Percentiles rank a stretch among this genome's conserved stretches.
phyloP scores from a whole-genome alignment of 2,888 invertebrate species.

The Agrilus biguttatus region DNA sequence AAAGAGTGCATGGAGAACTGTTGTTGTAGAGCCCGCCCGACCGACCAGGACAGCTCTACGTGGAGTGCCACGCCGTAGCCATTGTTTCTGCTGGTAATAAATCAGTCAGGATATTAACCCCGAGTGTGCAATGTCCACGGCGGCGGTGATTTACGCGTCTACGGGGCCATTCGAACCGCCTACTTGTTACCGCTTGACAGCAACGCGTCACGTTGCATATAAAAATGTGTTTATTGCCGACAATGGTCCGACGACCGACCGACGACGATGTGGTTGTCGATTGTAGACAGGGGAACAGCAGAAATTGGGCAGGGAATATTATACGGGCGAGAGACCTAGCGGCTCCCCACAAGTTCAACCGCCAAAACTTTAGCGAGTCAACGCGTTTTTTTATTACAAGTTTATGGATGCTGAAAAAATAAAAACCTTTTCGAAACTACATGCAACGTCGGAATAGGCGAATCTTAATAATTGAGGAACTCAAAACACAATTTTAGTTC shows the following conservation, averaged over 20 bases:
- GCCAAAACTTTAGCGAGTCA: too few species aligned
- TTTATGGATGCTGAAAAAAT: too few species aligned
- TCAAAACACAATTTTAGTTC: too few species aligned
- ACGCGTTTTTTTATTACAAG: too few species aligned
- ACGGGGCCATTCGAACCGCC: slow-evolving; percentile 27
- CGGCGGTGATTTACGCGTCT: slow-evolving; percentile 29
- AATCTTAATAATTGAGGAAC: too few species aligned
- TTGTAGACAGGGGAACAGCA: too few species aligned
- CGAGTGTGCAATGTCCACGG: slow-evolving; percentile 30
- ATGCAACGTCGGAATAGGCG: too few species aligned
- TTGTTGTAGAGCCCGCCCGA: neutral
- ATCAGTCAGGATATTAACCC: slow-evolving; percentile 32
- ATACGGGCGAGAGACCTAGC: too few species aligned
- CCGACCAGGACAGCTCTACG: slow-evolving; percentile 5
- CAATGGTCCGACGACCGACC: neutral
- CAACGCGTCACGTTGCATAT: slow-evolving; percentile 24
- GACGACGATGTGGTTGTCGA: too few species aligned
- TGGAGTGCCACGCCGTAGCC: slow-evolving; percentile 8
- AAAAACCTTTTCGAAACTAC: too few species aligned
- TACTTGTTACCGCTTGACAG: slow-evolving; percentile 27
- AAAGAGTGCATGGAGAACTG: slow-evolving; percentile 1
- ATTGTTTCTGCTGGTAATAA: slow-evolving; percentile 21
- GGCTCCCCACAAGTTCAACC: too few species aligned
- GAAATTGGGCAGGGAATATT: too few species aligned
- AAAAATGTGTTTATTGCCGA: slow-evolving; percentile 29